Evolutionary conservation across 2,888 invertebrate genomes (phyloP).

Genomic region (Xestia xanthographa): DNA sequence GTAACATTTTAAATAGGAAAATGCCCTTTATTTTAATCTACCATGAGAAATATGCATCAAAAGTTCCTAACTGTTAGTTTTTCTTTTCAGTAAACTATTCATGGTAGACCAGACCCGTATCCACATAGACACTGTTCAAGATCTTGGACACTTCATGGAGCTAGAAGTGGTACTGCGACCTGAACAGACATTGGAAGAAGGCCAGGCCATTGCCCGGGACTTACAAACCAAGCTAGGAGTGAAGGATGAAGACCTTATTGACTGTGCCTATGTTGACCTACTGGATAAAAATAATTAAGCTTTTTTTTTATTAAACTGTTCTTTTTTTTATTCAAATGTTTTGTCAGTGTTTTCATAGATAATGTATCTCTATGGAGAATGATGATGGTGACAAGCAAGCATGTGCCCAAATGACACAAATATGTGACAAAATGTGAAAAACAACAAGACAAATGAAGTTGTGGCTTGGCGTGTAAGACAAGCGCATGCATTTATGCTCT

Average conservation of each 20-base stretch:
- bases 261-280: slow-evolving; percentile 95
- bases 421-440: too few species aligned
- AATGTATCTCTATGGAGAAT: too few species aligned
- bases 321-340: too few species aligned
- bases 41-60: too few species aligned
- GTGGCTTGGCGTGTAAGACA: too few species aligned
- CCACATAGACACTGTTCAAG: slow-evolving; percentile 96
- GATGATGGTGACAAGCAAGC: too few species aligned
- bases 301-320: not conserved
- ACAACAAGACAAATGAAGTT: too few species aligned
- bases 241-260: slow-evolving; percentile 91
- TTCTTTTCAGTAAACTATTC: slow-evolving; percentile 92
- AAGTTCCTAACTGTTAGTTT: not conserved
- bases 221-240: slow-evolving; percentile 93
- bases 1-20: not conserved
- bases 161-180: slow-evolving; percentile 94
- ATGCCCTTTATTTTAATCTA: not conserved
- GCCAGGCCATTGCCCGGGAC: slow-evolving; percentile 92
- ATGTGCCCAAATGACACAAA: too few species aligned
- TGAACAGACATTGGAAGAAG: slow-evolving; percentile 92
- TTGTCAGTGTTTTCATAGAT: too few species aligned
- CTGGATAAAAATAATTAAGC: slow-evolving; percentile 78
- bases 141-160: slow-evolving; percentile 95
- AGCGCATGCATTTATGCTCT: too few species aligned
- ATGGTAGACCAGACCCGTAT: slow-evolving; percentile 96